Conservation (phyloP, 2,797 vertebrate genomes). For the Nothura maculosa region DNA sequence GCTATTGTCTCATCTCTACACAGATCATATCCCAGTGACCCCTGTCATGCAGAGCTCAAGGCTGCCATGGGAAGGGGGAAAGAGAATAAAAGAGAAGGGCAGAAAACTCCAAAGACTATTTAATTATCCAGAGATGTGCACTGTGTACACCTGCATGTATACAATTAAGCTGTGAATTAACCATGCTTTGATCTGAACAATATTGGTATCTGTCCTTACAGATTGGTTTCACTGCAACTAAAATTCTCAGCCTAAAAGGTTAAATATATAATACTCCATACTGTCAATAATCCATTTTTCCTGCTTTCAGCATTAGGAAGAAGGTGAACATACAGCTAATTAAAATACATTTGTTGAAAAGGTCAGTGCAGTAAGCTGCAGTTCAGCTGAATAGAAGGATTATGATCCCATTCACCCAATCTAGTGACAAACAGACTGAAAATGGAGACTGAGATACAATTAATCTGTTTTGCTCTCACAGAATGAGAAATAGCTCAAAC, state of each 20-base stretch:
- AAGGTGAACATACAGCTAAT: slow-evolving; percentile 73
- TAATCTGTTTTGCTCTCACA: slow-evolving; percentile 62
- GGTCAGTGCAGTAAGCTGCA: slow-evolving; percentile 76
- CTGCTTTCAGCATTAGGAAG: slow-evolving; percentile 64
- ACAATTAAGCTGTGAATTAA: slow-evolving; percentile 47
- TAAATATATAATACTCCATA: slow-evolving; percentile 64
- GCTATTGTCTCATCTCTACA: background rate
- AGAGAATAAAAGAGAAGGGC: background rate
- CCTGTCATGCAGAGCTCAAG: background rate
- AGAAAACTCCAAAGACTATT: background rate
- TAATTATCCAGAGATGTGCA: background rate
- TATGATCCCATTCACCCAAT: slow-evolving; percentile 71
- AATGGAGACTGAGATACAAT: slow-evolving; percentile 35
- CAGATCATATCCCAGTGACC: background rate
- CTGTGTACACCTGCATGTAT: slow-evolving; percentile 13
- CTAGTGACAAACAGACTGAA: slow-evolving; percentile 64
- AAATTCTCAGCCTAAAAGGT: slow-evolving; percentile 72
- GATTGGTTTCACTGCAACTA: slow-evolving; percentile 62
- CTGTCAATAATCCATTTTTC: slow-evolving; percentile 57
- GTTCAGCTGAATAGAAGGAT: slow-evolving; percentile 78
- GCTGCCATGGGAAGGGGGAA: background rate
- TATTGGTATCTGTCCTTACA: slow-evolving; percentile 58
- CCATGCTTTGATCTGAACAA: slow-evolving; percentile 57
- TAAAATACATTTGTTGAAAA: slow-evolving; percentile 78
- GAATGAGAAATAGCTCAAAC: slow-evolving; percentile 42